phyloP scores from a whole-genome alignment of 2,888 invertebrate genomes.

The Phasia obesa region DNA sequence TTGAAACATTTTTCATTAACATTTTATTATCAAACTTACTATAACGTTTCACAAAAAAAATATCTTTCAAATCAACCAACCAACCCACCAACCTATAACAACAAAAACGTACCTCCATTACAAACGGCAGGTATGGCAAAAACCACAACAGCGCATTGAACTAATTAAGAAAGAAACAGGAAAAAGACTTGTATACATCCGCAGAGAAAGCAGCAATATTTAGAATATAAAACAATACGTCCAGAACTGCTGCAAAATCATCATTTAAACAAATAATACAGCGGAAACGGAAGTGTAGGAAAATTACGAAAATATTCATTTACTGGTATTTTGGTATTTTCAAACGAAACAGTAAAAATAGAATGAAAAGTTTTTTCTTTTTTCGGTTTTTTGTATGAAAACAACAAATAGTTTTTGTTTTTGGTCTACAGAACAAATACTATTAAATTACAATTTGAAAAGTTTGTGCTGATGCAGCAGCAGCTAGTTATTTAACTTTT shows the following conservation, averaged over 20 bases:
- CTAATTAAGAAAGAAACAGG: constrained; percentile 63
- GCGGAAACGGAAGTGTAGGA: constrained; percentile 52
- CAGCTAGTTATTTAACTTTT: constrained; percentile 51
- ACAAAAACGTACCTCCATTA: not conserved
- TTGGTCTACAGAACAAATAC: constrained; percentile 57
- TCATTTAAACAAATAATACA: constrained; percentile 32
- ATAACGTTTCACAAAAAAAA: not conserved
- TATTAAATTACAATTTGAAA: constrained; percentile 54
- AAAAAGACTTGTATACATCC: constrained; percentile 50
- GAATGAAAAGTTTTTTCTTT: constrained; percentile 1
- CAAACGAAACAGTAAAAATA: constrained; percentile 22
- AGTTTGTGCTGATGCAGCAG: constrained; percentile 38
- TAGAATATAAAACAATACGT: constrained; percentile 30
- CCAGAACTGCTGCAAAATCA: constrained; percentile 22
- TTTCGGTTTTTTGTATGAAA: not conserved
- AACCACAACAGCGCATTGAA: constrained; percentile 58
- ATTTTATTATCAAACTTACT: too few species aligned
- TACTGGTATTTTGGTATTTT: too few species aligned
- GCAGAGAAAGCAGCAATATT: constrained; percentile 17
- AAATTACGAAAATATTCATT: constrained; percentile 48
- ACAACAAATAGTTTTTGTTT: constrained; percentile 50
- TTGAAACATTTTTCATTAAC: too few species aligned
- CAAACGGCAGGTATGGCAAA: not conserved
- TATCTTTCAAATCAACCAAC: not conserved
- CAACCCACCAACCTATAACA: not conserved